Conservation (phyloP, 2,888 invertebrate genomes). For the Coelogynopora nodosa region DNA sequence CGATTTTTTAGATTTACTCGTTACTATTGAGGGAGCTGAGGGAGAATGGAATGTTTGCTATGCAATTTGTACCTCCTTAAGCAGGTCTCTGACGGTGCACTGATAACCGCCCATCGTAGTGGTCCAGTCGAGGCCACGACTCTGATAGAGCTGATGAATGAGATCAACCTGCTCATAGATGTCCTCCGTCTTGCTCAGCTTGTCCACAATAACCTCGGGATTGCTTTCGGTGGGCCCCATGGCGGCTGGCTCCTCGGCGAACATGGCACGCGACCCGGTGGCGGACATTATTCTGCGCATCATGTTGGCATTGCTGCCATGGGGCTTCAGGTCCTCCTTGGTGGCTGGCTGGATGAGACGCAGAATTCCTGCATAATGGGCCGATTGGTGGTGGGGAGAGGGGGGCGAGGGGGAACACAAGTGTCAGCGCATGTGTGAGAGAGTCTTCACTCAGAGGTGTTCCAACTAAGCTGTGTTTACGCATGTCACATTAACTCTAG, state of each 20-base stretch:
- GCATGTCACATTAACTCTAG: no score
- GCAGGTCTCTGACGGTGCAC: conserved; percentile 15
- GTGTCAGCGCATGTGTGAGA: no score
- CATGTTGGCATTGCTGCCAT: not conserved
- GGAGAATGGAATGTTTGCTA: no score
- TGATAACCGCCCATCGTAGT: not conserved
- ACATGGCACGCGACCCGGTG: not conserved
- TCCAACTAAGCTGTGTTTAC: no score
- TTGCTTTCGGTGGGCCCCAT: not conserved
- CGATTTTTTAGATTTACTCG: no score
- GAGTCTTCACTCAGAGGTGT: no score
- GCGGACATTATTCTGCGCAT: not conserved
- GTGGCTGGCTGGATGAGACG: not conserved
- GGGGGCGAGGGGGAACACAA: no score
- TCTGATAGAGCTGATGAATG: conserved; percentile 86
- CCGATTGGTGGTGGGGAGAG: no score
- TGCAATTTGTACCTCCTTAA: conserved; percentile 3
- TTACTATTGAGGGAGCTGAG: no score
- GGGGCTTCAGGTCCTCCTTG: not conserved
- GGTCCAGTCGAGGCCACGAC: conserved; percentile 67
- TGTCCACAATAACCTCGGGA: conserved; percentile 80
- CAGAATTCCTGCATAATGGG: not conserved
- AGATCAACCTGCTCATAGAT: conserved; percentile 97
- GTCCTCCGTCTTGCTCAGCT: conserved; percentile 94
- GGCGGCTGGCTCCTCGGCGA: no score